Base-by-base conservation (phyloP, 2,888 invertebrate genomes). In the Leucophenga montana region DNA sequence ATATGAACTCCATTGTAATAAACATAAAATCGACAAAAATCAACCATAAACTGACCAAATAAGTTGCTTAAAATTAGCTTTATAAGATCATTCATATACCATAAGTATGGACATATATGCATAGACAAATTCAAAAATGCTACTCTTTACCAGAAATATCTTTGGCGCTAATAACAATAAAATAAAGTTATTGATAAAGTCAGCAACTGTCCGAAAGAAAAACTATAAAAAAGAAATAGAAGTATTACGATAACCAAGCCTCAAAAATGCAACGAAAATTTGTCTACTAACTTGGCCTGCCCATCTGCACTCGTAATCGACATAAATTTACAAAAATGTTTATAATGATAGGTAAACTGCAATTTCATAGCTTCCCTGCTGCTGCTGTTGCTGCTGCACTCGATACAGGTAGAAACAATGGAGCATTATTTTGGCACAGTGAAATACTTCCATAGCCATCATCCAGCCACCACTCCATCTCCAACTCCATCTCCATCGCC, bases 401-500 rank as follows among this genome's bases (percentile, higher is more conserved):
- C 20, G 56, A 33, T 54, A 27, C 33, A 31, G 33, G 18, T 33
- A 73, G 72, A 77, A 76, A 84, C 81, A 82, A 82, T 82, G 78
- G 83, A 73, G 83, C 72, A 82, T 84, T 82, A 81, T 82, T 64
- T 20, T n/a, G 50, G 50, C 50, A 50, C 16, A 50, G n/a, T 50
- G 50, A 50, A 18, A 50, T 18, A 50, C 50, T 18, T 50, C 3
- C 39, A 39, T 39, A 61, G 18, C 61, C 59, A 59, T 16, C 59
- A 59, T 5, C 33, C 3, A 33, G 4, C 4, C 33, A 8, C 48
- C 16, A 16, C n/a, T n/a, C n/a, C n/a, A n/a, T n/a, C n/a, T n/a
- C n/a, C n/a, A n/a, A n/a, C n/a, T n/a, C n/a, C n/a, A n/a, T n/a
- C n/a, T n/a, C n/a, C n/a, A n/a, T n/a, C 50, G 50, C 50, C 50